Base-by-base conservation (phyloP, 2,888 invertebrate species). In the Cataglyphis altisquamis region DNA sequence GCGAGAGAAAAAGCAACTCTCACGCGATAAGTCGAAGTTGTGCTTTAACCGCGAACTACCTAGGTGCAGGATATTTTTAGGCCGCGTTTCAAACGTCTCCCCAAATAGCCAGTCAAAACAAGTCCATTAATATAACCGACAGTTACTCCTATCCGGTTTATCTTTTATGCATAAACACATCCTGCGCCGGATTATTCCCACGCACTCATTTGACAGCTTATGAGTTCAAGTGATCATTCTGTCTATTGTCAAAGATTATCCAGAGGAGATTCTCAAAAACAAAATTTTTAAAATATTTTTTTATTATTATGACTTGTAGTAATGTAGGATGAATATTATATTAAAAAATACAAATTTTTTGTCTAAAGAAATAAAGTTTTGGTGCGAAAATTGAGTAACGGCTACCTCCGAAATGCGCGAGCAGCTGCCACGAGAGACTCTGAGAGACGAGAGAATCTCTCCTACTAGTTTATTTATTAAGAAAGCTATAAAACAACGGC, bases 31-130 rank as follows among this genome's bases (percentile, higher is more conserved):
- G 68, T 52, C 60, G 55, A 77, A 77, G 80, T 70, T 52, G 48
- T 41, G 45, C 41, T 70, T 85, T 74, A 84, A 75, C 63, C 66
- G 62, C 78, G 55, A 80, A 72, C 62, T 52, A 72, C 68, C 70
- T 62, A 73, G 78, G 73, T 77, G 48, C 70, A 57, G 41, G 74
- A 45, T 90, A 91, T 90, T 88, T 91, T 87, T 88, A 84, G 88
- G 60, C 74, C 70, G 48, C 66, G 64, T 45, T 87, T 86, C 86
- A 75, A 85, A 77, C 41, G 52, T 55, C 82, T 57, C 84, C 84
- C 83, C 67, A 78, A 87, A 88, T 91, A 85, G 83, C 86, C 72
- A 41, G 84, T 90, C 86, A 86, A 91, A 90, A 87, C 83, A 91
- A 88, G 83, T 91, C 86, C 86, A 90, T 90, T 86, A 90, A 89